These are phyloP conservation scores for zebrafish (Danio rerio) DNA, from an alignment of 2,113 vertebrate genomes.

Conservation along the genomic window GRCz12tu NC_133186.1:23897501-23898000, in stretches of 20 bases:
- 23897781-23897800: neutral
- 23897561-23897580: neutral
- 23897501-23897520: too few species aligned
- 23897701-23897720: neutral
- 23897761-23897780: neutral
- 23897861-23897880: constrained; percentile 2
- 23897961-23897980: constrained; percentile 54
- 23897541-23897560: neutral
- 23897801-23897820: constrained; percentile 9
- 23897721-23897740: constrained; percentile 9
- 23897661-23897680: neutral
- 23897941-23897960: constrained; percentile 66
- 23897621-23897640: neutral
- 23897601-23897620: neutral
- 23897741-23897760: constrained; percentile 11
- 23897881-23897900: constrained; percentile 22
- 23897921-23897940: constrained; percentile 64
- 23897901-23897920: constrained; percentile 64
- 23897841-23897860: constrained; percentile 34
- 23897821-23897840: constrained; percentile 33
- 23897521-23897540: too few species aligned
- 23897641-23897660: neutral
- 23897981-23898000: constrained; percentile 64
- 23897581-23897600: neutral
- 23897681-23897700: neutral